Evolutionary conservation across 2,888 invertebrate genomes (phyloP).

Genomic region (Prosapia bicincta): DNA sequence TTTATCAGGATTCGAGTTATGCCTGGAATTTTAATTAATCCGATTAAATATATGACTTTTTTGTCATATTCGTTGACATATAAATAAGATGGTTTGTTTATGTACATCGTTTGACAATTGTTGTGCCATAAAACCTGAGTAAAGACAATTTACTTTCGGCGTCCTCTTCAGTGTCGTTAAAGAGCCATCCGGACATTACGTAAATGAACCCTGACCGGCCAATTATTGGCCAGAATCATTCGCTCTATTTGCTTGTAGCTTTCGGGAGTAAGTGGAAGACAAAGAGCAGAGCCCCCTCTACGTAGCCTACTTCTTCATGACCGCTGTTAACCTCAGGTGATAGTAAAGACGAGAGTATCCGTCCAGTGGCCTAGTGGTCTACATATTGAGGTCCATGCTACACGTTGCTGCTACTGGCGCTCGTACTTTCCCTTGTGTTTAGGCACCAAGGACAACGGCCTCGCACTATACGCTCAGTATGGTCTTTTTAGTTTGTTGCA

Average conservation of each 20-base stretch:
- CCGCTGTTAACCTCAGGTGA: neutral
- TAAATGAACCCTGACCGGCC: neutral
- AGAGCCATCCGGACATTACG: neutral
- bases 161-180: too few relatives aligned
- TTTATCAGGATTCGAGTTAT: too few relatives aligned
- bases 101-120: too few relatives aligned
- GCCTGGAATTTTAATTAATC: too few relatives aligned
- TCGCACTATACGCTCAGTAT: neutral
- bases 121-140: too few relatives aligned
- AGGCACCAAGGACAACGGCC: neutral
- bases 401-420: neutral
- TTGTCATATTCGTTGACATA: too few relatives aligned
- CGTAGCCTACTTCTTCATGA: neutral
- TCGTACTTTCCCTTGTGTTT: neutral
- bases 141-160: too few relatives aligned
- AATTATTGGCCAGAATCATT: neutral
- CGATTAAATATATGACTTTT: too few relatives aligned
- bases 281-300: neutral
- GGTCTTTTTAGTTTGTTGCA: too few relatives aligned
- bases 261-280: neutral
- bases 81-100: too few relatives aligned
- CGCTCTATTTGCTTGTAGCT: neutral
- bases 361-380: neutral
- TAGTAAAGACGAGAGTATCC: neutral
- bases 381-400: neutral